Evolutionary conservation across 2,113 vertebrate genomes (phyloP), one percentile per base, ranked within the genome.

Genomic region (Coregonus clupeaformis): DNA sequence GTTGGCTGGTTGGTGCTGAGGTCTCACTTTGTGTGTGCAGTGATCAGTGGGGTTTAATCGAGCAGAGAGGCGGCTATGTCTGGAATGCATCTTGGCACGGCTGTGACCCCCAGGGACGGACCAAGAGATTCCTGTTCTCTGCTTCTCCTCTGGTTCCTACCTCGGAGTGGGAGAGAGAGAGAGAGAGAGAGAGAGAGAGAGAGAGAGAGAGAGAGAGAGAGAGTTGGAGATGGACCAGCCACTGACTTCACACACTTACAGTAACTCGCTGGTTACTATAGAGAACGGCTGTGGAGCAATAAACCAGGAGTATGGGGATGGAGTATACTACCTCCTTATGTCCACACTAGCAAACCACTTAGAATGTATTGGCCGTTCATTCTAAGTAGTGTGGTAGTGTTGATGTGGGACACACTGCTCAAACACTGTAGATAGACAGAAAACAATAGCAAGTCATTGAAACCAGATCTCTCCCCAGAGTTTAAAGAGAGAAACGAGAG

Each of bases 101-200:
- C 78, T 77, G 3, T 83, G 86, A 89, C 88, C 87, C 81, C 75
- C 68, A 74, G 49, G 69, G 76, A 79, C 71, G 74, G 75, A 78
- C 16, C 16, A 18, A 14, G 78, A 81, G 85, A 86, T 84, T 87
- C 86, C 14, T 52, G 24, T 18, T 67, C 30, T 67, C 65, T 32
- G 13, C 65, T 67, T 18, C 16, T 18, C 29, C 30, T 66, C 64
- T 32, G 24, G 6, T 66, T 12, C 14, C 64, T 36, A 1, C 14
- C 27, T 32, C 29, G 52, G 70, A 81, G 81, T 85, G 84, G 74
- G 80, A 87, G 83, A 81, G 24, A 63, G 80, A 42, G n/a, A n/a
- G n/a, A n/a, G n/a, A n/a, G n/a, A n/a, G n/a, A n/a, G n/a, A n/a
- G n/a, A n/a, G n/a, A n/a, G n/a, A n/a, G n/a, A n/a, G n/a, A n/a